Evolutionary conservation across 92 coral and sea anemone species (phyloP).

Genomic region (Paramuricea clavata): DNA sequence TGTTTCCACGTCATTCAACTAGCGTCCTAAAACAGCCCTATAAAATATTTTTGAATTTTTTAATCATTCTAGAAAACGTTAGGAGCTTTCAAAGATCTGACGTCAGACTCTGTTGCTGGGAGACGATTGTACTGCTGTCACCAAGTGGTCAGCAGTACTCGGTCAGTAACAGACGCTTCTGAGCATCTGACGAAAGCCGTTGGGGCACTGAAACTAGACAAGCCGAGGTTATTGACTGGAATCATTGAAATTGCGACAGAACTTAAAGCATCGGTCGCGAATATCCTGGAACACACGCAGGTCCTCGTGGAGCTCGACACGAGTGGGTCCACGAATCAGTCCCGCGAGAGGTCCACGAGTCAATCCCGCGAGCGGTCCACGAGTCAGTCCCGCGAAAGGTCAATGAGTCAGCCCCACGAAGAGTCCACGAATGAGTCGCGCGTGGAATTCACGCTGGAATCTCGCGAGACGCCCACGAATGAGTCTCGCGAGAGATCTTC

Average conservation of each 20-base stretch:
- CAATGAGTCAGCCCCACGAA: neutral
- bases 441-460: neutral
- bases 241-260: conserved; percentile 39
- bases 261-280: conserved; percentile 10
- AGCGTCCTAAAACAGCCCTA: no score
- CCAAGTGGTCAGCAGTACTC: conserved; percentile 33
- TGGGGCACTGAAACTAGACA: neutral
- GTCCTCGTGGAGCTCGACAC: conserved; percentile 32
- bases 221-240: neutral
- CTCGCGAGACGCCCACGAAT: conserved; percentile 6
- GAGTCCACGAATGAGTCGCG: neutral
- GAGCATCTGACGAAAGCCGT: conserved; percentile 12
- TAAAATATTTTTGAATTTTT: no score
- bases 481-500: conserved; percentile 23
- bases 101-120: conserved; percentile 32
- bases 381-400: neutral
- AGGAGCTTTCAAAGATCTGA: conserved; percentile 20
- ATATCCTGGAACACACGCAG: conserved; percentile 40
- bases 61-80: conserved; percentile 24
- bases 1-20: no score
- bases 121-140: conserved; percentile 47
- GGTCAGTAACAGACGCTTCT: conserved; percentile 17
- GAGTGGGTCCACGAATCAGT: neutral
- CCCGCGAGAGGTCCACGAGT: neutral
- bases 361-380: neutral